Percentiles rank a stretch among this genome's conserved stretches.
Evolutionary conservation across 2,888 invertebrate genomes (phyloP).

Genomic region (Melipona beecheii): DNA sequence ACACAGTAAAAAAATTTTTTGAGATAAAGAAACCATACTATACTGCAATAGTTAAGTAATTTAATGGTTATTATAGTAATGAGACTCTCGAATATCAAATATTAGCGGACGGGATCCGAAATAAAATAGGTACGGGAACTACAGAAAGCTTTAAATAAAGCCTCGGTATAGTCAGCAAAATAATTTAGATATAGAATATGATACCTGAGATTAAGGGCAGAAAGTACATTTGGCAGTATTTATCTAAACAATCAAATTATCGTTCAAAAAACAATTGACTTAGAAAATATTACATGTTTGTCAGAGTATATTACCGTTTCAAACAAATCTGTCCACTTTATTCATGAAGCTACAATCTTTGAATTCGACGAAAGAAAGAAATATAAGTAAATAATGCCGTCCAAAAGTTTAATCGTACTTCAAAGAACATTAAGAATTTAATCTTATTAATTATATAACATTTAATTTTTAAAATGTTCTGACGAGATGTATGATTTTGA

Average conservation of each 20-base stretch:
- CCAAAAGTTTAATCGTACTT: constrained; percentile 40
- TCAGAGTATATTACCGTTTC: constrained; percentile 69
- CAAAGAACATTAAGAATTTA: not conserved
- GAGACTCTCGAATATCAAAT: constrained; percentile 41
- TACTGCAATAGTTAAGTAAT: constrained; percentile 45
- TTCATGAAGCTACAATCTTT: constrained; percentile 8
- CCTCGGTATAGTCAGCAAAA: constrained; percentile 29
- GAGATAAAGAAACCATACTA: constrained; percentile 17
- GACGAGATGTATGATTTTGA: not conserved
- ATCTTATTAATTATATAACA: not conserved
- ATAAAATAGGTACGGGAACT: constrained; percentile 22
- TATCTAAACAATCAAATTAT: constrained; percentile 61
- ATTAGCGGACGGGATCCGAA: constrained; percentile 35
- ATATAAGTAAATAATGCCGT: constrained; percentile 16
- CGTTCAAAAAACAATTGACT: constrained; percentile 46
- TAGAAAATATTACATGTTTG: constrained; percentile 65
- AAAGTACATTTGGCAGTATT: constrained; percentile 62
- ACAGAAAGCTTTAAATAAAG: constrained; percentile 46
- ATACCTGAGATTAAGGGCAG: constrained; percentile 40
- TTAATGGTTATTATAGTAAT: constrained; percentile 39
- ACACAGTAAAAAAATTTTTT: not conserved
- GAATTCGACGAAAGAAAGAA: constrained; percentile 28
- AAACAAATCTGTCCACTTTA: constrained; percentile 57
- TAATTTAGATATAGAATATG: constrained; percentile 38
- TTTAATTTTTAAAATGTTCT: not conserved